A percentile compares a stretch with the other conserved stretches of the same genome.
phyloP scores from a whole-genome alignment of 2,888 invertebrate genomes.

The Eudasyphora cyanicolor region DNA sequence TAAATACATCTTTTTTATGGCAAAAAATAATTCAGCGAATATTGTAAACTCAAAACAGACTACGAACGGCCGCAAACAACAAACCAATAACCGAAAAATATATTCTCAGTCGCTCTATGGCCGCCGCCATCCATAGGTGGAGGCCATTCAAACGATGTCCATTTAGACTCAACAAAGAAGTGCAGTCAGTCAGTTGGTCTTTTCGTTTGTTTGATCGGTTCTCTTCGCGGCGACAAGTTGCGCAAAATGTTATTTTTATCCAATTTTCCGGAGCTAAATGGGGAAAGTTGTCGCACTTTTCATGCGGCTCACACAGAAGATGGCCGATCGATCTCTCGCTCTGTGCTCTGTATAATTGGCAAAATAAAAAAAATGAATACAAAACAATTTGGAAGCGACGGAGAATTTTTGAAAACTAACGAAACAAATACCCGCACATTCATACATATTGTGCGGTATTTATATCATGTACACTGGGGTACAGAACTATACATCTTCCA shows the following conservation, averaged over 20 bases:
- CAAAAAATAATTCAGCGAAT: background rate
- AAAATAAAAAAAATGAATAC: conserved; percentile 20
- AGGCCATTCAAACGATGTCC: conserved; percentile 39
- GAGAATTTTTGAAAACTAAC: background rate
- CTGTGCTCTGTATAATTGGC: background rate
- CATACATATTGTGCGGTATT: no score
- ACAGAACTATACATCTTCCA: no score
- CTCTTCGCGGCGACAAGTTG: conserved; percentile 70
- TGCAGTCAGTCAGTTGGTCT: conserved; percentile 37
- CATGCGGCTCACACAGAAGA: background rate
- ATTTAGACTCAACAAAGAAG: conserved; percentile 16
- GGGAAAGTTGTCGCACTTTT: conserved; percentile 36
- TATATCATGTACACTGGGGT: no score
- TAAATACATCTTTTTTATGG: background rate
- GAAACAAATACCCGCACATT: no score
- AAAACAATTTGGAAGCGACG: background rate
- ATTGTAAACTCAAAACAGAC: background rate
- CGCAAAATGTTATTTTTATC: conserved; percentile 79
- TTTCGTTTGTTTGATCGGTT: conserved; percentile 16
- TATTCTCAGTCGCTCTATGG: background rate
- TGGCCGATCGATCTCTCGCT: background rate
- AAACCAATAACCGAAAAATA: no score
- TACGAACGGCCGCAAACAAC: background rate
- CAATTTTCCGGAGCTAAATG: conserved; percentile 72
- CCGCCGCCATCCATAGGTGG: background rate